These are phyloP conservation scores for Cynaeus angustus DNA, from an alignment of 2,888 invertebrate species.

Conservation along the genomic window DNA sequence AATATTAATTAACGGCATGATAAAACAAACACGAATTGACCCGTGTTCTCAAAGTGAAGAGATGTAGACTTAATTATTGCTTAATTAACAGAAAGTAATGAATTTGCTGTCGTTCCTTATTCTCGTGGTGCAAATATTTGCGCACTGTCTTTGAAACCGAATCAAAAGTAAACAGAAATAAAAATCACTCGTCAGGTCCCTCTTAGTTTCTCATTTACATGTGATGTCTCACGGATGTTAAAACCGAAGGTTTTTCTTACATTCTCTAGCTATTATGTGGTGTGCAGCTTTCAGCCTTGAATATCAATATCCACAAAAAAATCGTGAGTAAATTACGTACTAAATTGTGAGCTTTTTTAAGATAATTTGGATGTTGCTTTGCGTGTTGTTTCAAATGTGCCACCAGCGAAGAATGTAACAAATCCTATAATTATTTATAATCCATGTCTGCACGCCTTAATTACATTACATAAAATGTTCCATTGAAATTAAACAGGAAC, in stretches of 20 bases:
- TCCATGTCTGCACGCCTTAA: background rate
- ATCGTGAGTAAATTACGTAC: too few species aligned
- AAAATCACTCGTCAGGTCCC: too few species aligned
- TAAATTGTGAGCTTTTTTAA: slow-evolving; percentile 11
- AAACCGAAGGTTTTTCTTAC: slow-evolving; percentile 17
- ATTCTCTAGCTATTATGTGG: slow-evolving; percentile 9
- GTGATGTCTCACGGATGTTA: slow-evolving; percentile 22
- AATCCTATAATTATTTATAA: slow-evolving; percentile 14
- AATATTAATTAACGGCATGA: slow-evolving; percentile 32
- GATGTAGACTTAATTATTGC: slow-evolving; percentile 35
- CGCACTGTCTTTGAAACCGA: slow-evolving; percentile 6
- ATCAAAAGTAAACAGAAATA: slow-evolving; percentile 4
- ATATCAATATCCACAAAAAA: slow-evolving; percentile 11
- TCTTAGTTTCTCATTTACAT: slow-evolving; percentile 21
- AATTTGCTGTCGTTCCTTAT: slow-evolving; percentile 11
- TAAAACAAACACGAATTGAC: slow-evolving; percentile 36
- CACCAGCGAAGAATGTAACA: slow-evolving; percentile 15
- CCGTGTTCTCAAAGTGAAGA: slow-evolving; percentile 31
- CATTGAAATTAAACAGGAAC: slow-evolving; percentile 13
- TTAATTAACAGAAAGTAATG: slow-evolving; percentile 42
- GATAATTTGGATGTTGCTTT: slow-evolving; percentile 6
- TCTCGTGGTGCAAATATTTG: slow-evolving; percentile 31
- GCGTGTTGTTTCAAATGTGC: slow-evolving; percentile 22
- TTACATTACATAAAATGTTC: slow-evolving; percentile 10
- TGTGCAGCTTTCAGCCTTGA: slow-evolving; percentile 24